Evolutionary conservation across 2,797 vertebrate genomes (phyloP).

Genomic region (Rhadinocentrus ornatus): DNA sequence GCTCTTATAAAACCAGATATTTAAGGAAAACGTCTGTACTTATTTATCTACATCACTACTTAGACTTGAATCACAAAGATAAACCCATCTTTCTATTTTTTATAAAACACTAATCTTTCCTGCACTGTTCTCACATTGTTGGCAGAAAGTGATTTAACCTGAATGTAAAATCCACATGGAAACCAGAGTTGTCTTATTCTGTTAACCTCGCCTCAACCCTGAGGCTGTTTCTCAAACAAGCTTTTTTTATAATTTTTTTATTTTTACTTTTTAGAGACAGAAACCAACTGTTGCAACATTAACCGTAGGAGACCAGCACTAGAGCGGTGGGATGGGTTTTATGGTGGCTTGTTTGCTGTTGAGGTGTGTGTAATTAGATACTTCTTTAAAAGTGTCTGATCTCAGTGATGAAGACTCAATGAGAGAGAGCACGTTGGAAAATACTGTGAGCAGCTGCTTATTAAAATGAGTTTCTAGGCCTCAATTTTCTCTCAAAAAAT

Average conservation of each 20-base stretch:
- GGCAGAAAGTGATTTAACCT: slow-evolving; percentile 15
- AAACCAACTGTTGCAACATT: slow-evolving; percentile 32
- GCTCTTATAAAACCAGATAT: background rate
- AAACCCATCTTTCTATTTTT: background rate
- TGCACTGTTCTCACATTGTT: background rate
- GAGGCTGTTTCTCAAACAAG: slow-evolving; percentile 22
- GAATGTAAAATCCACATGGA: slow-evolving; percentile 16
- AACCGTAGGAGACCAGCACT: slow-evolving; percentile 37
- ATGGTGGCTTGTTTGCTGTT: slow-evolving; percentile 35
- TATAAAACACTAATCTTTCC: background rate
- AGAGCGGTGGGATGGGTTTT: slow-evolving; percentile 35
- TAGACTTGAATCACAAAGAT: background rate
- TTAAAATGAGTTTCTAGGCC: slow-evolving; percentile 48
- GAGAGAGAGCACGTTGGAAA: background rate
- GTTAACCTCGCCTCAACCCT: slow-evolving; percentile 15
- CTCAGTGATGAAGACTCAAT: slow-evolving; percentile 46
- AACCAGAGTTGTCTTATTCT: slow-evolving; percentile 23
- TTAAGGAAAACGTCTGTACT: background rate
- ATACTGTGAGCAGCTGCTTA: slow-evolving; percentile 38
- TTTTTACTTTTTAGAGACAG: slow-evolving; percentile 24
- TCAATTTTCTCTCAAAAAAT: slow-evolving; percentile 26
- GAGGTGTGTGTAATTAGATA: slow-evolving; percentile 53
- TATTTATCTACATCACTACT: background rate
- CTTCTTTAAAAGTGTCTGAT: slow-evolving; percentile 49
- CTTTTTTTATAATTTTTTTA: slow-evolving; percentile 10